Conservation (phyloP, 2,113 vertebrate species). For the Protomyctophum bolini region DNA sequence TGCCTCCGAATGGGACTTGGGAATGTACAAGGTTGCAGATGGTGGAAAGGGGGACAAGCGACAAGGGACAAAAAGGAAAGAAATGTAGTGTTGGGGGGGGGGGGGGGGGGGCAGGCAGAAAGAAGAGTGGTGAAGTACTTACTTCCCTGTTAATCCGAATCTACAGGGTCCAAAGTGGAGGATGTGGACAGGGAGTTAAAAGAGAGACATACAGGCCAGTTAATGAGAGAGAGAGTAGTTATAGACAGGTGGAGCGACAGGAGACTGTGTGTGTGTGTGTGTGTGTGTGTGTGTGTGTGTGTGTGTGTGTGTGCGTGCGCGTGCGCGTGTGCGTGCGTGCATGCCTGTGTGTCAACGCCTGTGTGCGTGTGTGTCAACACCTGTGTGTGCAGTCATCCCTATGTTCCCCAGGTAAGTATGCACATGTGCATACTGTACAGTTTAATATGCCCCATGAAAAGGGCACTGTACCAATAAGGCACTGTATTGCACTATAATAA, state of each 20-base stretch:
- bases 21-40: constrained; percentile 42
- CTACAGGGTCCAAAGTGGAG: constrained; percentile 84
- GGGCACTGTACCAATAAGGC: too few relatives aligned
- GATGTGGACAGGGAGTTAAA: constrained; percentile 77
- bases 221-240: constrained; percentile 77
- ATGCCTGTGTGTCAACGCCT: background rate
- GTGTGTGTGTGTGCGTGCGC: background rate
- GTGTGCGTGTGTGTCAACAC: background rate
- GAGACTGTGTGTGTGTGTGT: constrained; percentile 14
- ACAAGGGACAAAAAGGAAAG: constrained; percentile 51
- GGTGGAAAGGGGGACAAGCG: constrained; percentile 43
- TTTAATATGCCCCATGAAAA: background rate
- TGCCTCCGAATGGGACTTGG: background rate
- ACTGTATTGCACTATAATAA: too few relatives aligned
- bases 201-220: constrained; percentile 82
- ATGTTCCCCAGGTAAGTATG: background rate
- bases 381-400: constrained; percentile 1
- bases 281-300: constrained; percentile 27
- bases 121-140: constrained; percentile 83
- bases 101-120: constrained; percentile 63
- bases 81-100: constrained; percentile 37
- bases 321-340: background rate
- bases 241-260: constrained; percentile 55
- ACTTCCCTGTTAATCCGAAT: constrained; percentile 91
- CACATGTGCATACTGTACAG: background rate